A percentile compares a stretch with the other conserved stretches of the same genome.
phyloP scores from a whole-genome alignment of 1,140 invertebrate genomes.

The Ptiloglossa arizonensis region DNA sequence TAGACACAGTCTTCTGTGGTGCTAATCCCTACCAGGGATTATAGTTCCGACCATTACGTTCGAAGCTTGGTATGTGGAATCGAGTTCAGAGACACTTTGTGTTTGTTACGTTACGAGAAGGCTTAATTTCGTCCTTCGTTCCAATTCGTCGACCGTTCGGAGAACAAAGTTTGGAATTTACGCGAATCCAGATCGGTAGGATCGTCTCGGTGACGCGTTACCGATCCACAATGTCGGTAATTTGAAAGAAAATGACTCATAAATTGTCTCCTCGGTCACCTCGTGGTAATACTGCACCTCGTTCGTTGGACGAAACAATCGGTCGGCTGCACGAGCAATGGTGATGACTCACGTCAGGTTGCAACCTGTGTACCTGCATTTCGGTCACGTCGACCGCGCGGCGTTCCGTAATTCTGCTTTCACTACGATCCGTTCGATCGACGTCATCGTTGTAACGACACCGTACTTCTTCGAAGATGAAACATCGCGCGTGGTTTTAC shows the following conservation, averaged over 20 bases:
- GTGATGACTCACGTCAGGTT: constrained; percentile 59
- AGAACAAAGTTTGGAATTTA: not conserved
- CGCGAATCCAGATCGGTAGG: not conserved
- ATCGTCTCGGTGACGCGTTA: not conserved
- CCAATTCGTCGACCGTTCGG: not conserved
- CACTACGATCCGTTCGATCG: constrained; percentile 46
- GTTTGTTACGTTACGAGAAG: no score
- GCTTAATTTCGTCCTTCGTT: no score
- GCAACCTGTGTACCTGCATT: constrained; percentile 44
- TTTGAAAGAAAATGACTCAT: constrained; percentile 32
- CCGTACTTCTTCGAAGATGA: not conserved
- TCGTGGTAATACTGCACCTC: not conserved
- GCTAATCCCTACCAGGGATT: no score
- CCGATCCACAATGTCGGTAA: not conserved
- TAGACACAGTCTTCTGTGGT: no score
- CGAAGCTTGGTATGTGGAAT: no score
- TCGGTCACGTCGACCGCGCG: constrained; percentile 33
- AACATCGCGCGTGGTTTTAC: not conserved
- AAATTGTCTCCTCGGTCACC: not conserved
- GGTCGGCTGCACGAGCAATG: constrained; percentile 7
- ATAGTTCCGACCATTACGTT: no score
- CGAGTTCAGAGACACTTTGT: no score
- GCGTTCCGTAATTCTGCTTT: constrained; percentile 64
- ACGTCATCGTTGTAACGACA: constrained; percentile 22
- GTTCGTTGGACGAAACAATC: constrained; percentile 35